phyloP scores from a whole-genome alignment of 2,113 vertebrate genomes.

The Aegithalos caudatus region DNA sequence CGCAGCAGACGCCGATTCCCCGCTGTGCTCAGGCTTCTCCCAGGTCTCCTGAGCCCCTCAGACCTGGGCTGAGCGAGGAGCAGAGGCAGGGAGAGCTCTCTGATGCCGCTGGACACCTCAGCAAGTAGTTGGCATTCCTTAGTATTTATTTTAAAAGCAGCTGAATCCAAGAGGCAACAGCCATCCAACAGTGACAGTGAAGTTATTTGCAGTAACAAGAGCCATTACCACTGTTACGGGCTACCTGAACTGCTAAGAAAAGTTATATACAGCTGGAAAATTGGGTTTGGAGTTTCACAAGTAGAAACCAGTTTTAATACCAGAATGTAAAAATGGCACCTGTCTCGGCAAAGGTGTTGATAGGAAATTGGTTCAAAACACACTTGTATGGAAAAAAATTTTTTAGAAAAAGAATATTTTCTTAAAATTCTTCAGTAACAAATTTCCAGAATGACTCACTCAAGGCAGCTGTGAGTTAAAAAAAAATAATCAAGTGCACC shows the following conservation, averaged over 20 bases:
- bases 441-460: constrained; percentile 34
- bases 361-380: constrained; percentile 42
- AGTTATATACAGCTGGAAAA: constrained; percentile 28
- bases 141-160: background rate
- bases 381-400: background rate
- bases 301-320: constrained; percentile 33
- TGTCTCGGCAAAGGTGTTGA: background rate
- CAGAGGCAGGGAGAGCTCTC: background rate
- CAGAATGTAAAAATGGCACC: constrained; percentile 38
- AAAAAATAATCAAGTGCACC: background rate
- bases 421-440: constrained; percentile 29
- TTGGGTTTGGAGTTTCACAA: background rate
- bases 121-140: background rate
- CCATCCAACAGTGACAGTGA: background rate
- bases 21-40: fast-evolving
- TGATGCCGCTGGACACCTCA: background rate
- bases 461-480: constrained; percentile 37
- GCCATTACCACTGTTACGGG: background rate
- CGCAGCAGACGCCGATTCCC: background rate
- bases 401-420: constrained; percentile 31
- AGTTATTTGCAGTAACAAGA: background rate
- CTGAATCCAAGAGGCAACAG: background rate
- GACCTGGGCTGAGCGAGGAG: background rate
- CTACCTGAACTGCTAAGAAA: background rate
- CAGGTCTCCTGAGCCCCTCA: background rate